Evolutionary conservation across 2,797 vertebrate genomes (phyloP).

Genomic region (Schizopygopsis malacanthus): DNA sequence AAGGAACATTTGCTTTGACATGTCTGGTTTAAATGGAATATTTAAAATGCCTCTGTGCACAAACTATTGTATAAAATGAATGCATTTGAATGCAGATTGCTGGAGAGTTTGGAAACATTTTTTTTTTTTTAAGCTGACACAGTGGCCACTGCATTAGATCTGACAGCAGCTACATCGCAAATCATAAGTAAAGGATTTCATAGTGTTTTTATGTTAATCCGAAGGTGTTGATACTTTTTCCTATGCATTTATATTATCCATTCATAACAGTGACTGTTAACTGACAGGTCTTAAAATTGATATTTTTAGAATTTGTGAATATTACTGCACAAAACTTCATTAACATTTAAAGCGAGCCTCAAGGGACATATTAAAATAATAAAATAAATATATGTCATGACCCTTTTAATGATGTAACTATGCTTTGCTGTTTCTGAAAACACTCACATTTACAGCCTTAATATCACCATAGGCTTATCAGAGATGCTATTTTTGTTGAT

Average conservation of each 20-base stretch:
- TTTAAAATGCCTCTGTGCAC: not conserved
- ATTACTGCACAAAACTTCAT: not conserved
- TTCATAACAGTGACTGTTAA: not conserved
- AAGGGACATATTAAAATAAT: not conserved
- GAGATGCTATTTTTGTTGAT: not conserved
- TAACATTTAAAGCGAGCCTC: not conserved
- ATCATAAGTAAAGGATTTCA: not conserved
- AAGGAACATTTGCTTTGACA: not conserved
- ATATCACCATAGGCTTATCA: not conserved
- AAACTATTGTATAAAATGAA: not conserved
- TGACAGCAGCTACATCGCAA: not conserved
- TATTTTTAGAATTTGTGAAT: not conserved
- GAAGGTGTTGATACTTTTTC: not conserved
- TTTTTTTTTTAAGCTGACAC: too few species aligned
- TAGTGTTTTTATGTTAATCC: not conserved
- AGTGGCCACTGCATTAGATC: not conserved
- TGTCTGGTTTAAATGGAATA: too few species aligned
- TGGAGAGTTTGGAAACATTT: too few species aligned
- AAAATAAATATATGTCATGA: not conserved
- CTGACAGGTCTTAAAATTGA: not conserved
- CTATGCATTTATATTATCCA: not conserved
- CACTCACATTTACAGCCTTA: not conserved
- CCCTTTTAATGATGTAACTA: slow-evolving; percentile 35
- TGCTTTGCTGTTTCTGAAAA: slow-evolving; percentile 12
- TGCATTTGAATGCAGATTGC: not conserved